Percentiles rank a stretch among this genome's conserved stretches.
Conservation (phyloP, 2,888 invertebrate genomes). For the Sinopyrophorus schimmeli region DNA sequence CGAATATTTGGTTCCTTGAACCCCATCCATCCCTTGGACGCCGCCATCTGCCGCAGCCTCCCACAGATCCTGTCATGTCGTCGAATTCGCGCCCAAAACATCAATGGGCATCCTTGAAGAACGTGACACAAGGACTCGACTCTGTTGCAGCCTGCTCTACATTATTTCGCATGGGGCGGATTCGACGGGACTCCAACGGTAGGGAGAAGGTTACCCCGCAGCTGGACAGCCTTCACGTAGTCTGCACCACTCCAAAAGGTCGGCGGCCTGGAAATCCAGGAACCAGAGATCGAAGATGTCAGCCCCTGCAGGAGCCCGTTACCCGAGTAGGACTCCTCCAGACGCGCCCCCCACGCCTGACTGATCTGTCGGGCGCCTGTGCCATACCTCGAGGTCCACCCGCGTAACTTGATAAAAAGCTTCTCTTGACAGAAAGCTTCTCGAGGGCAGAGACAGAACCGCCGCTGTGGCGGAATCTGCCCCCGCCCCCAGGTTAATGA, state of each 20-base stretch:
- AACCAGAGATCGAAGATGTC: background rate
- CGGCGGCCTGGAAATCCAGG: slow-evolving; percentile 30
- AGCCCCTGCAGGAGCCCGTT: slow-evolving; percentile 19
- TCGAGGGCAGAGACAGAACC: slow-evolving; percentile 10
- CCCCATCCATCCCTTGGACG: background rate
- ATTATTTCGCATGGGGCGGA: slow-evolving; percentile 28
- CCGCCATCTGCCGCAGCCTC: background rate
- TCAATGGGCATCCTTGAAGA: slow-evolving; percentile 35
- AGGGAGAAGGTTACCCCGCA: slow-evolving; percentile 36
- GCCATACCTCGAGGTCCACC: slow-evolving; percentile 4
- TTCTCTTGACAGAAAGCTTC: too few species aligned
- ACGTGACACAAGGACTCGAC: slow-evolving; percentile 38
- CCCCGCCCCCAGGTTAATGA: slow-evolving; percentile 1
- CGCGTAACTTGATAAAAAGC: slow-evolving; percentile 2
- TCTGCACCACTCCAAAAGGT: slow-evolving; percentile 38
- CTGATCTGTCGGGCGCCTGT: background rate
- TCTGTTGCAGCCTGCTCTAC: slow-evolving; percentile 35
- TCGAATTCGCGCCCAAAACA: slow-evolving; percentile 30
- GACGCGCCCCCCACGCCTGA: slow-evolving; percentile 7
- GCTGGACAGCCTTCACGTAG: slow-evolving; percentile 36
- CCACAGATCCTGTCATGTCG: slow-evolving; percentile 25
- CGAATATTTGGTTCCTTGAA: slow-evolving; percentile 1
- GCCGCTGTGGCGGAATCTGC: slow-evolving; percentile 11
- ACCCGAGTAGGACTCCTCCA: slow-evolving; percentile 21
- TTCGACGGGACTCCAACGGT: slow-evolving; percentile 36